These are phyloP conservation scores for Tenthredo scrophulariae DNA, from an alignment of 2,888 invertebrate genomes.

Conservation along the genomic window DNA sequence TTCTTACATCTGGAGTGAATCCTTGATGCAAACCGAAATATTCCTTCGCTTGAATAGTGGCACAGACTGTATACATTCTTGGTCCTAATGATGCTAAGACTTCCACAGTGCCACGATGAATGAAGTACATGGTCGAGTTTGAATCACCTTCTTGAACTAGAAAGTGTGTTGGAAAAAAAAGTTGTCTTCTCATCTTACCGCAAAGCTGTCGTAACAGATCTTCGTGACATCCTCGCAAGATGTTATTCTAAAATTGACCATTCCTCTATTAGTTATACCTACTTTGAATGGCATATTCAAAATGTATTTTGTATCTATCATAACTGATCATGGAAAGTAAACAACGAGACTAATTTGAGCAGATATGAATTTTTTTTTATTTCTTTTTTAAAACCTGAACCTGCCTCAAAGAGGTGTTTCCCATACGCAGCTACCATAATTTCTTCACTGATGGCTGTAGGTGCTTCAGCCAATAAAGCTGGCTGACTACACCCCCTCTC, in stretches of 20 bases:
- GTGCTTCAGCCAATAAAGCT: constrained; percentile 59
- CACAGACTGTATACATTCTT: constrained; percentile 62
- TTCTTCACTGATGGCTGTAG: constrained; percentile 60
- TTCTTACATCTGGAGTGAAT: constrained; percentile 35
- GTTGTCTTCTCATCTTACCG: constrained; percentile 57
- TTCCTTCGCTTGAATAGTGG: constrained; percentile 61
- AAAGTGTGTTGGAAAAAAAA: constrained; percentile 61
- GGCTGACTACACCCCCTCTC: constrained; percentile 64
- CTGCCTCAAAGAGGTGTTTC: constrained; percentile 62
- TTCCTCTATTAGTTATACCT: background rate
- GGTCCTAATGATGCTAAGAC: constrained; percentile 47
- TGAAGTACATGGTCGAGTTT: constrained; percentile 66
- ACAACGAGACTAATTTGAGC: background rate
- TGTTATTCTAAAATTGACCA: constrained; percentile 57
- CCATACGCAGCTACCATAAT: constrained; percentile 64
- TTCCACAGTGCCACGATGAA: constrained; percentile 62
- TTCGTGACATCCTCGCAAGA: constrained; percentile 63
- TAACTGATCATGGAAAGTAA: background rate
- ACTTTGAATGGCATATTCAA: background rate
- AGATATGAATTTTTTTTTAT: background rate
- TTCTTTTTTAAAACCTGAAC: background rate
- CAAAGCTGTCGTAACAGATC: constrained; percentile 64
- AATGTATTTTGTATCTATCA: background rate
- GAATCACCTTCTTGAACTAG: constrained; percentile 66
- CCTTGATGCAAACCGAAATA: constrained; percentile 61